These are phyloP conservation scores for Nanorana parkeri DNA, from an alignment of 2,113 vertebrate species.

Conservation along the genomic window DNA sequence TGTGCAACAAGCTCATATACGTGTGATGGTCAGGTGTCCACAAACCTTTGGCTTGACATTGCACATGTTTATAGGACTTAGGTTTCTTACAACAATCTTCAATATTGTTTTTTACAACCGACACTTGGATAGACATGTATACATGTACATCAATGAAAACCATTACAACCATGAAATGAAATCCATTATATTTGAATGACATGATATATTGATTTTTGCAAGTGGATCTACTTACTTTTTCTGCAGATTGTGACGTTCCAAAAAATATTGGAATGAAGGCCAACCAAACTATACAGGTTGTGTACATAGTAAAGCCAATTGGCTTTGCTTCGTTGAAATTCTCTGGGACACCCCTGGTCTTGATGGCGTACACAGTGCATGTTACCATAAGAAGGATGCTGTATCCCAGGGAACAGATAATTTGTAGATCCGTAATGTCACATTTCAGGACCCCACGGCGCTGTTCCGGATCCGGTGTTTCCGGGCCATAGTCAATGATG, in stretches of 20 bases:
- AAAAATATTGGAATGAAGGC: constrained; percentile 99
- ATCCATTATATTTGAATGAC: too few relatives aligned
- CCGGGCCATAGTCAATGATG: constrained; percentile 92
- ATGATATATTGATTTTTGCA: not conserved
- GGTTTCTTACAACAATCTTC: too few relatives aligned
- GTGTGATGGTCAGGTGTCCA: too few relatives aligned
- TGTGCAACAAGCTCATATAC: too few relatives aligned
- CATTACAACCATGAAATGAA: too few relatives aligned
- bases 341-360: constrained; percentile 96
- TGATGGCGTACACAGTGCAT: constrained; percentile 97
- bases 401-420: constrained; percentile 95
- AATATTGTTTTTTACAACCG: too few relatives aligned
- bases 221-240: constrained; percentile 86
- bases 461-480: constrained; percentile 85
- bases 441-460: constrained; percentile 93
- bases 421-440: constrained; percentile 96
- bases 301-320: constrained; percentile 98
- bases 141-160: too few relatives aligned
- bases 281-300: constrained; percentile 97
- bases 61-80: too few relatives aligned
- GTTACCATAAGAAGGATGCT: constrained; percentile 98
- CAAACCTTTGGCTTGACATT: too few relatives aligned
- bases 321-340: constrained; percentile 98
- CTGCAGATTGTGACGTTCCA: constrained; percentile 93
- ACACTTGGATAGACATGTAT: too few relatives aligned